phyloP scores from a whole-genome alignment of 2,888 invertebrate genomes.

The Ernsta delagoae region DNA sequence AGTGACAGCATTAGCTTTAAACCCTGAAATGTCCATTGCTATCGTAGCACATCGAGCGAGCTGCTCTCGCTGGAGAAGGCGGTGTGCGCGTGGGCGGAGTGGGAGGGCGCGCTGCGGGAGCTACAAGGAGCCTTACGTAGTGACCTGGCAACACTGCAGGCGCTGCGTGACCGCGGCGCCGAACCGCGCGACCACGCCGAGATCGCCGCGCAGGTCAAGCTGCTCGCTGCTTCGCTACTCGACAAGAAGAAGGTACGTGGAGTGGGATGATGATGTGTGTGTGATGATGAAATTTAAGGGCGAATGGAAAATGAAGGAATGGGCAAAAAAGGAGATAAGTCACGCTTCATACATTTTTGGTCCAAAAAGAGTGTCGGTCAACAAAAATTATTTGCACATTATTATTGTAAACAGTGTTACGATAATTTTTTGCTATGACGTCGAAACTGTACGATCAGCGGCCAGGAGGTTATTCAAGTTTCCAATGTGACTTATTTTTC shows the following conservation, averaged over 20 bases:
- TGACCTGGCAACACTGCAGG: constrained; percentile 82
- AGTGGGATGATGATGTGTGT: no score
- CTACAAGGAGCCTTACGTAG: constrained; percentile 90
- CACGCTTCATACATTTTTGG: no score
- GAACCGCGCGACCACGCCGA: constrained; percentile 83
- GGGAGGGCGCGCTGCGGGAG: constrained; percentile 90
- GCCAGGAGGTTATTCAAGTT: neutral
- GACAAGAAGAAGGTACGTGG: constrained; percentile 80
- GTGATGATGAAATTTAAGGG: no score
- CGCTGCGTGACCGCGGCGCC: constrained; percentile 84
- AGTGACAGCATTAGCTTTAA: no score
- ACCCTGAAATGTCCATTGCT: constrained; percentile 27
- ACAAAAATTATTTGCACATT: neutral
- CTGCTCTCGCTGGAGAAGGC: constrained; percentile 89
- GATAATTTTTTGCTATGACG: neutral
- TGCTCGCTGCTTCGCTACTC: constrained; percentile 85
- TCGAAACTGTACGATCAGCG: neutral
- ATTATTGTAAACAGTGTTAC: neutral
- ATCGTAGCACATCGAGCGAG: constrained; percentile 87
- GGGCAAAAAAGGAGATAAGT: no score
- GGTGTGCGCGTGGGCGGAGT: constrained; percentile 89
- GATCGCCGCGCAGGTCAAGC: constrained; percentile 83
- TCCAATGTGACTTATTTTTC: no score
- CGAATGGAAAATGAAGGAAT: no score
- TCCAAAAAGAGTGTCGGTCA: neutral